Evolutionary conservation across 2,888 invertebrate genomes (phyloP).

Genomic region (Apamea crenata): DNA sequence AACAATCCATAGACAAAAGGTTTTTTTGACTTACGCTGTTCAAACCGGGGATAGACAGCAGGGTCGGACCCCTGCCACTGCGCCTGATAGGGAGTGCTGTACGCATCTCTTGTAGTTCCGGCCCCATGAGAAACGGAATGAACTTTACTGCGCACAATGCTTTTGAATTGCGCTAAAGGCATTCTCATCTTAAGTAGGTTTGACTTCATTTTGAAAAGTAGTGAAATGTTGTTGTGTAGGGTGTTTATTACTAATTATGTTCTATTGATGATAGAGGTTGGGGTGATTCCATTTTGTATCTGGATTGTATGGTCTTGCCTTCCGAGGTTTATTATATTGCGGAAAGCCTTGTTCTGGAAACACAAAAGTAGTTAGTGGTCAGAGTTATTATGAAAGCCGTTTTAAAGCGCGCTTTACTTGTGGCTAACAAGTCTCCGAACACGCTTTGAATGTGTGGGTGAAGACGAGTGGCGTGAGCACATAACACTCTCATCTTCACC

Average conservation of each 20-base stretch:
- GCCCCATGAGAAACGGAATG: background rate
- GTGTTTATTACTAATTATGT: background rate
- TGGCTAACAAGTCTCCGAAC: background rate
- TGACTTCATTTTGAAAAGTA: background rate
- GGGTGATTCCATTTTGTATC: background rate
- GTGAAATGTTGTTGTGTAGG: background rate
- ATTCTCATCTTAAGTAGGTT: accelerated
- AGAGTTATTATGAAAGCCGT: background rate
- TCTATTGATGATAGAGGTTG: background rate
- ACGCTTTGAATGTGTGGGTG: background rate
- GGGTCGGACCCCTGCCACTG: slow-evolving; percentile 14
- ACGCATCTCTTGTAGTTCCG: accelerated
- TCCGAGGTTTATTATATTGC: background rate
- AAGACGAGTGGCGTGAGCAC: background rate
- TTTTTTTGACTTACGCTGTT: slow-evolving; percentile 1
- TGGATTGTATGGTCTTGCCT: slow-evolving; percentile 20
- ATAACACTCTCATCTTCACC: background rate
- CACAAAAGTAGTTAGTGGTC: background rate
- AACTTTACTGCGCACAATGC: background rate
- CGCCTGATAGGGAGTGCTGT: background rate
- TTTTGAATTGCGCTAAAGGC: accelerated
- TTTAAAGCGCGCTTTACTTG: background rate
- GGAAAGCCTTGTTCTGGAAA: background rate
- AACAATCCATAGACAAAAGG: background rate
- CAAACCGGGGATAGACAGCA: background rate